phyloP scores from a whole-genome alignment of 2,888 invertebrate genomes.

The Teleogryllus oceanicus region DNA sequence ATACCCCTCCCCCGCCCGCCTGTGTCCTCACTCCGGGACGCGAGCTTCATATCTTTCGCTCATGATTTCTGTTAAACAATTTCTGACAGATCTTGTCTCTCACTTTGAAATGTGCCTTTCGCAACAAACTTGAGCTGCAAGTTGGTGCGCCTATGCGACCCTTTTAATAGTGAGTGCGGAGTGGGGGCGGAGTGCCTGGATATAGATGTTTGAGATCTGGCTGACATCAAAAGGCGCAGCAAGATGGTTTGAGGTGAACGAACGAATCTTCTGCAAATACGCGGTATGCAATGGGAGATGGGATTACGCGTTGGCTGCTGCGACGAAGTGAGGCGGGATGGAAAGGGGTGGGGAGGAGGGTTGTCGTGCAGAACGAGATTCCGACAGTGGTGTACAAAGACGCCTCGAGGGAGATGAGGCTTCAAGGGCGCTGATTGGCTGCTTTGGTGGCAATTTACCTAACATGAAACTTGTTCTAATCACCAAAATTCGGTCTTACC shows the following conservation, averaged over 20 bases:
- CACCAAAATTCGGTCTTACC: too few species aligned
- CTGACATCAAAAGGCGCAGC: not conserved
- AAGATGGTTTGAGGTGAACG: not conserved
- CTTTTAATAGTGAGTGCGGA: constrained; percentile 1
- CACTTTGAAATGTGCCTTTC: not conserved
- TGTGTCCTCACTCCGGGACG: not conserved
- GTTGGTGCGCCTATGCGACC: not conserved
- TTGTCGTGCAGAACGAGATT: not conserved
- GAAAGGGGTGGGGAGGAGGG: not conserved
- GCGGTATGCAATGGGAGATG: not conserved
- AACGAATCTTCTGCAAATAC: constrained; percentile 18
- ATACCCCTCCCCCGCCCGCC: not conserved
- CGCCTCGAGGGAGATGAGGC: too few species aligned
- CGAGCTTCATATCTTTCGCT: constrained; percentile 18
- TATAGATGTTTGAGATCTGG: constrained; percentile 9
- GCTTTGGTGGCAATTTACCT: too few species aligned
- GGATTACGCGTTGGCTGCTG: not conserved
- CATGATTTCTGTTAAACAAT: constrained; percentile 18
- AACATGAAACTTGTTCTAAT: too few species aligned
- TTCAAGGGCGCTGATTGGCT: too few species aligned
- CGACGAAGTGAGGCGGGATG: not conserved
- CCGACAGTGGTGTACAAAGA: not conserved
- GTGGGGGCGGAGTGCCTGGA: not conserved
- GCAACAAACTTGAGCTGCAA: not conserved
- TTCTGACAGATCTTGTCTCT: not conserved